Percentiles rank a stretch among this genome's conserved stretches.
phyloP scores from a whole-genome alignment of 2,888 invertebrate genomes.

The Copidosoma aretas region DNA sequence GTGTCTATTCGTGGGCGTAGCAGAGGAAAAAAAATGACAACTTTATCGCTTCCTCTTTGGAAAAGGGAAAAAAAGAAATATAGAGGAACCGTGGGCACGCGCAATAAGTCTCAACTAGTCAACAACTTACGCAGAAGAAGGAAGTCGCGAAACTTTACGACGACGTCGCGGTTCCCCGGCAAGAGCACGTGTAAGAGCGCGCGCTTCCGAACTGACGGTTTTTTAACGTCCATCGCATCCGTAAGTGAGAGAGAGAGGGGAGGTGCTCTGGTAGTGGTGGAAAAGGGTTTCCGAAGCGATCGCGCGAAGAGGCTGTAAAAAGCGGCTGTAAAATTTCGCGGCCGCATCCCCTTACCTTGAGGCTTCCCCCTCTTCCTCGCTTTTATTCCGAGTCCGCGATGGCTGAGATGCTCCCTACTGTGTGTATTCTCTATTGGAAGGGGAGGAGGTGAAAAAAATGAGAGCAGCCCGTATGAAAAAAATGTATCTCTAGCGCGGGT shows the following conservation, averaged over 20 bases:
- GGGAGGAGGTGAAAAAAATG: neutral
- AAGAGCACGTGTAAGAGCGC: neutral
- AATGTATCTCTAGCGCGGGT: too few relatives aligned
- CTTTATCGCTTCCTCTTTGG: neutral
- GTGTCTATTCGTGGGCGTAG: too few relatives aligned
- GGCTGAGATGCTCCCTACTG: too few relatives aligned
- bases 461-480: too few relatives aligned
- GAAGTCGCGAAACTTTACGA: constrained; percentile 1
- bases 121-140: neutral
- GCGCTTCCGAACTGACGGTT: neutral
- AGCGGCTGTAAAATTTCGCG: constrained; percentile 23
- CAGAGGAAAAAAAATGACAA: neutral
- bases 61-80: neutral
- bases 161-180: neutral
- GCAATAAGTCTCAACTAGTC: constrained; percentile 13
- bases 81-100: neutral
- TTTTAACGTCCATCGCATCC: constrained; percentile 35
- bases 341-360: constrained; percentile 32
- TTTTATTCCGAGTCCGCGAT: neutral
- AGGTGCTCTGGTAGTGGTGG: constrained; percentile 8
- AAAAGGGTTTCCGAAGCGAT: neutral
- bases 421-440: neutral
- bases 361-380: neutral
- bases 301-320: constrained; percentile 1
- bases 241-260: neutral